Evolutionary conservation across 2,888 invertebrate genomes (phyloP).

Genomic region (Amorpha juglandis): DNA sequence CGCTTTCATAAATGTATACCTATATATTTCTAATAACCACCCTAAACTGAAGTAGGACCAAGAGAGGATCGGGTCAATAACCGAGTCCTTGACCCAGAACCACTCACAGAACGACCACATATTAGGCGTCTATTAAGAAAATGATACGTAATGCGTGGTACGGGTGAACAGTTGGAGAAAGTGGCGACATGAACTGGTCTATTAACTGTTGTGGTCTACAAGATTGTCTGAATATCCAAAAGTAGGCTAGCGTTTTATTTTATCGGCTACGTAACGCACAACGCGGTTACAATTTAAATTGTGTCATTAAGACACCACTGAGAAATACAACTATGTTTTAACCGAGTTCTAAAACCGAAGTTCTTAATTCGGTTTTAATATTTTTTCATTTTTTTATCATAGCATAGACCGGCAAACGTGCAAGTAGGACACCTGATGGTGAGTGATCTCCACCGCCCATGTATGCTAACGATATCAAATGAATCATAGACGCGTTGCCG

Average conservation of each 20-base stretch:
- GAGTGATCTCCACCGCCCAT: too few species aligned
- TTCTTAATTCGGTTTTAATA: not conserved
- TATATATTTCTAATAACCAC: not conserved
- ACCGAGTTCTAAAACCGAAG: not conserved
- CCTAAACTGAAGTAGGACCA: not conserved
- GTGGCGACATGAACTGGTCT: slow-evolving; percentile 28
- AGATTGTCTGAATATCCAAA: slow-evolving; percentile 18
- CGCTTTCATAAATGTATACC: too few species aligned
- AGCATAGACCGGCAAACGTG: too few species aligned
- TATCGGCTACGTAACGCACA: not conserved
- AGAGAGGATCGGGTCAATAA: slow-evolving; percentile 3
- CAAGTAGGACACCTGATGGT: too few species aligned
- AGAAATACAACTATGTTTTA: not conserved
- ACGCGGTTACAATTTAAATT: not conserved
- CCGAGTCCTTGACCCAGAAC: slow-evolving; percentile 29
- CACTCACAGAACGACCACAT: not conserved
- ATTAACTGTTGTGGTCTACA: slow-evolving; percentile 16
- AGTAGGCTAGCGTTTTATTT: slow-evolving; percentile 30
- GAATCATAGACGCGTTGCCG: too few species aligned
- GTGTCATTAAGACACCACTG: not conserved
- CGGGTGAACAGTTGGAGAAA: slow-evolving; percentile 35
- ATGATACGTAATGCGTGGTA: slow-evolving; percentile 14
- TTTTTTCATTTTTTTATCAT: too few species aligned
- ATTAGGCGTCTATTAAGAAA: slow-evolving; percentile 15
- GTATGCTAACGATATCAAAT: too few species aligned